Conservation (phyloP, 2,888 invertebrate species). For the Ceraclea dissimilis region DNA sequence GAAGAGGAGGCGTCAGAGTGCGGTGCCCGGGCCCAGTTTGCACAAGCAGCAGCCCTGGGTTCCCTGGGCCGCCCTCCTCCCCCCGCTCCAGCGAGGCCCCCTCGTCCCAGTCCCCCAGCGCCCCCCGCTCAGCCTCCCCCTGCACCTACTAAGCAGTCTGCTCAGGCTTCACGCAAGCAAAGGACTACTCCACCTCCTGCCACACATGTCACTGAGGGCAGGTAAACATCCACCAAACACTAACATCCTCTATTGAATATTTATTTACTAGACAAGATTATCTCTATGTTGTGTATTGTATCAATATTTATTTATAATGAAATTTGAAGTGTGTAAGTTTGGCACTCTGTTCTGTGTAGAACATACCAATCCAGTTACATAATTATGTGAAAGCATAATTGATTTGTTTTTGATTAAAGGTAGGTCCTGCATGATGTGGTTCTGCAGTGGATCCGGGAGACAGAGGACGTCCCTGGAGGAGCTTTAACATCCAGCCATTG, state of each 20-base stretch:
- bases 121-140: constrained; percentile 26
- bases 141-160: constrained; percentile 30
- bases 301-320: too few species aligned
- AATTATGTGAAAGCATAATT: too few species aligned
- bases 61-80: constrained; percentile 39
- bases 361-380: too few species aligned
- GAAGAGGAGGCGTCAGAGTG: constrained; percentile 29
- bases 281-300: too few species aligned
- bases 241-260: too few species aligned
- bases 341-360: too few species aligned
- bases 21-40: constrained; percentile 38
- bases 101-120: constrained; percentile 19
- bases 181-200: constrained; percentile 34
- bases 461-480: constrained; percentile 7
- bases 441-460: constrained; percentile 2
- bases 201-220: constrained; percentile 41
- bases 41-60: constrained; percentile 43
- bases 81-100: constrained; percentile 24
- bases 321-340: too few species aligned
- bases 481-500: constrained; percentile 6
- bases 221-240: constrained; percentile 32
- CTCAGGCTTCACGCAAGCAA: constrained; percentile 23
- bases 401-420: constrained; percentile 13
- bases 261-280: too few species aligned
- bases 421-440: constrained; percentile 15